Evolutionary conservation across 1,140 invertebrate genomes (phyloP), one percentile per base, ranked within the genome.

Genomic region (Notospermus geniculatus): DNA sequence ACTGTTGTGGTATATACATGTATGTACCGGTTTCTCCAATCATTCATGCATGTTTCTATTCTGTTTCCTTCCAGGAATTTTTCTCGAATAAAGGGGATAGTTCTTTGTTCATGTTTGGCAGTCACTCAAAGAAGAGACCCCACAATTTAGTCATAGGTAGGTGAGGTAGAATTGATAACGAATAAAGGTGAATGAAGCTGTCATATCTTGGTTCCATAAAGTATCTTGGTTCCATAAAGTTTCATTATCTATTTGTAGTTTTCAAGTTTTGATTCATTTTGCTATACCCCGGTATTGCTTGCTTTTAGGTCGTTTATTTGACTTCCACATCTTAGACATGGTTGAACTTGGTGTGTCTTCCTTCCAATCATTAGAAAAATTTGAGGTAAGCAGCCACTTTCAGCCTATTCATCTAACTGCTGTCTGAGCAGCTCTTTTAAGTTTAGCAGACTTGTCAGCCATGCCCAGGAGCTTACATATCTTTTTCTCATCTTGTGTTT

Each of bases 251-350:
- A n/a, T n/a, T n/a, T n/a, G n/a, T n/a, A n/a, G n/a, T n/a, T n/a
- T n/a, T n/a, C n/a, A n/a, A n/a, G n/a, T 19, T 43, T 43, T 19
- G 19, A 43, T 43, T 43, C 39, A 43, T 43, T 13, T 13, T 29
- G 28, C 7, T 25, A 32, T 2, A 7, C 27, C 39, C 28, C 59
- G 23, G 41, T 58, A 54, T 25, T 63, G 66, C 54, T 55, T 54
- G 28, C 65, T 45, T 54, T 59, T 71, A 85, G 87, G 88, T 1
- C 85, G 97, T 68, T 89, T 91, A 69, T 98, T 89, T 82, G 91
- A 99, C 81, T 85, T 90, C 71, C 88, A 90, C 53, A 78, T 99
- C 28, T 82, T 98, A 43, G 97, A 99, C 76, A 97, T 99, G 93
- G 87, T 95, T 69, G 97, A 99, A 84, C 85, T 99, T 63, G 92